Percentiles rank a stretch among this genome's conserved stretches.
Evolutionary conservation across 2,888 invertebrate genomes (phyloP).

Genomic region (Odontocerum albicorne): DNA sequence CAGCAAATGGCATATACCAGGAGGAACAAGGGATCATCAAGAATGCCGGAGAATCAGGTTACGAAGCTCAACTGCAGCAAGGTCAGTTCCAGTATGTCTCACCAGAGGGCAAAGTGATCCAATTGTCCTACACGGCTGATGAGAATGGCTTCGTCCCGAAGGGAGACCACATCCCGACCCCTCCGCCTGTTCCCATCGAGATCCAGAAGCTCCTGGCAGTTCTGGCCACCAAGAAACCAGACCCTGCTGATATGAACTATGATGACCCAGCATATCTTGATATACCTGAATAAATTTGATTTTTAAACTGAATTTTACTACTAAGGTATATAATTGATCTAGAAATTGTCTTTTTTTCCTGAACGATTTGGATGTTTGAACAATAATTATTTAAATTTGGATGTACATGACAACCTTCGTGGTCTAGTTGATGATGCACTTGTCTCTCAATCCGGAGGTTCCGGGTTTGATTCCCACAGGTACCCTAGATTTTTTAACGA

Average conservation of each 20-base stretch:
- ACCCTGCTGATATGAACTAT: conserved; percentile 21
- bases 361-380: too few relatives aligned
- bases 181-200: conserved; percentile 69
- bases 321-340: too few relatives aligned
- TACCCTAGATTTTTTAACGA: too few relatives aligned
- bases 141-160: conserved; percentile 69
- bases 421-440: too few relatives aligned
- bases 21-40: conserved; percentile 61
- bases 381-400: too few relatives aligned
- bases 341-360: too few relatives aligned
- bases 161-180: conserved; percentile 70
- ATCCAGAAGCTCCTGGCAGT: conserved; percentile 71
- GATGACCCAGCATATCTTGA: conserved; percentile 3
- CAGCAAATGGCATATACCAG: conserved; percentile 34
- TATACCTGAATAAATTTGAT: not conserved
- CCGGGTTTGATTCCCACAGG: too few relatives aligned
- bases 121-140: conserved; percentile 68
- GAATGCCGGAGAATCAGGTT: conserved; percentile 68
- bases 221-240: conserved; percentile 34
- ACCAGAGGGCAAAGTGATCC: conserved; percentile 60
- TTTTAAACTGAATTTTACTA: not conserved
- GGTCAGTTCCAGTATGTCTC: conserved; percentile 69
- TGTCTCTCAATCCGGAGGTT: too few relatives aligned
- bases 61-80: conserved; percentile 66
- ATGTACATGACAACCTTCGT: too few relatives aligned